Conservation (phyloP, 2,113 vertebrate genomes). For the Gulo gulo region DNA sequence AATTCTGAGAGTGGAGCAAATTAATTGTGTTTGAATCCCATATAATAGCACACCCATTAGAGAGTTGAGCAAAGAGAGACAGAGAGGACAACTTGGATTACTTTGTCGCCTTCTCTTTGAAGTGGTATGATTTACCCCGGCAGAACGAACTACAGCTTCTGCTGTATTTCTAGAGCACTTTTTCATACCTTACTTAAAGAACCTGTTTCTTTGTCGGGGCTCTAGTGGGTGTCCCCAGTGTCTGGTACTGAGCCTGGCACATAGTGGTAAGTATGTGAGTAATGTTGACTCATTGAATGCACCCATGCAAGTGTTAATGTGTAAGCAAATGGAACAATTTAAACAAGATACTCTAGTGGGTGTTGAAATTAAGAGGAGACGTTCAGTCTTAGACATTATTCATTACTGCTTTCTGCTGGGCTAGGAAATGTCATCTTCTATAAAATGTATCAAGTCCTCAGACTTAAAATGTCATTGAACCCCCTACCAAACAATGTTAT, state of each 20-base stretch:
- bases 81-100: background rate
- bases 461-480: constrained; percentile 61
- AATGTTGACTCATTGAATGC: background rate
- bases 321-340: background rate
- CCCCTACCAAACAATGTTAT: constrained; percentile 31
- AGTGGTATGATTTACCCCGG: background rate
- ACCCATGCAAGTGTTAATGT: background rate
- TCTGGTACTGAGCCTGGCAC: background rate
- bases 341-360: background rate
- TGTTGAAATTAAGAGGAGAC: constrained; percentile 24
- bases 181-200: background rate
- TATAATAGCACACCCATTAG: background rate
- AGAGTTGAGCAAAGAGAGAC: background rate
- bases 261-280: background rate
- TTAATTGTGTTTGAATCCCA: background rate
- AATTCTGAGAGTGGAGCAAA: background rate
- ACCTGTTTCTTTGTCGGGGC: background rate
- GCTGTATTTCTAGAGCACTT: background rate
- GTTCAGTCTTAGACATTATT: background rate
- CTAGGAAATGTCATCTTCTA: constrained; percentile 55
- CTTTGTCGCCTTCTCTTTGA: background rate
- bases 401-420: constrained; percentile 30
- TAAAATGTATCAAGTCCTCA: constrained; percentile 39
- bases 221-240: background rate
- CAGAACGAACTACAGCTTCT: background rate